Evolutionary conservation across 2,888 invertebrate genomes (phyloP).

Genomic region (Deilephila porcellus): DNA sequence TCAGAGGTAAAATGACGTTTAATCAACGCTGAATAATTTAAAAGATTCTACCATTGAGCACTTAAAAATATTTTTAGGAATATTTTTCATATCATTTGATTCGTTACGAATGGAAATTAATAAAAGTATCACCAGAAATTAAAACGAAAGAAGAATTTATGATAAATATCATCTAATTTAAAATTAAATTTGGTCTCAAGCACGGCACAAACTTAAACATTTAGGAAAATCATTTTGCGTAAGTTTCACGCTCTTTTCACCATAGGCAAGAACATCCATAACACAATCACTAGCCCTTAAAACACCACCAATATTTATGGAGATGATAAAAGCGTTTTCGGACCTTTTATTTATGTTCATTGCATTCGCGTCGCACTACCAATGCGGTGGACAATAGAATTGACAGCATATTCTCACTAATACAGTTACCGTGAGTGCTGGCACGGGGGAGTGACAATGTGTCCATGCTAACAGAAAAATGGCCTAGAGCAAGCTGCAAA

Average conservation of each 20-base stretch:
- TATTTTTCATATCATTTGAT: not conserved
- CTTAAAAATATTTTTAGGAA: not conserved
- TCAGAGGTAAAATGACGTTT: not conserved
- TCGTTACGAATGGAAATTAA: too few species aligned
- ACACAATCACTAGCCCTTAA: not conserved
- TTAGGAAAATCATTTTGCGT: too few species aligned
- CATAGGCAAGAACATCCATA: not conserved
- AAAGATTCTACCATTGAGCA: not conserved
- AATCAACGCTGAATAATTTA: not conserved
- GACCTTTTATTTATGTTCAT: slow-evolving; percentile 75
- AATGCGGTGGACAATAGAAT: slow-evolving; percentile 79
- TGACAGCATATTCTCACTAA: slow-evolving; percentile 83
- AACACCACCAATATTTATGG: slow-evolving; percentile 25
- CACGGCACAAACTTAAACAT: too few species aligned
- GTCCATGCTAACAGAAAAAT: slow-evolving; percentile 81
- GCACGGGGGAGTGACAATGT: slow-evolving; percentile 68
- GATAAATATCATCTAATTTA: too few species aligned
- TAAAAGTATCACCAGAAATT: too few species aligned
- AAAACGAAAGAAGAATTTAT: too few species aligned
- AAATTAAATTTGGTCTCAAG: too few species aligned
- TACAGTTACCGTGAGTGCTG: slow-evolving; percentile 75
- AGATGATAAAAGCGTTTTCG: slow-evolving; percentile 26
- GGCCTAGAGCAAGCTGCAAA: slow-evolving; percentile 82
- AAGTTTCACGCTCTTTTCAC: not conserved
- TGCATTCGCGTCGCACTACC: slow-evolving; percentile 67